A percentile compares a stretch with the other conserved stretches of the same genome.
Evolutionary conservation across 2,888 invertebrate genomes (phyloP).

Genomic region (Heliothis peltigera): DNA sequence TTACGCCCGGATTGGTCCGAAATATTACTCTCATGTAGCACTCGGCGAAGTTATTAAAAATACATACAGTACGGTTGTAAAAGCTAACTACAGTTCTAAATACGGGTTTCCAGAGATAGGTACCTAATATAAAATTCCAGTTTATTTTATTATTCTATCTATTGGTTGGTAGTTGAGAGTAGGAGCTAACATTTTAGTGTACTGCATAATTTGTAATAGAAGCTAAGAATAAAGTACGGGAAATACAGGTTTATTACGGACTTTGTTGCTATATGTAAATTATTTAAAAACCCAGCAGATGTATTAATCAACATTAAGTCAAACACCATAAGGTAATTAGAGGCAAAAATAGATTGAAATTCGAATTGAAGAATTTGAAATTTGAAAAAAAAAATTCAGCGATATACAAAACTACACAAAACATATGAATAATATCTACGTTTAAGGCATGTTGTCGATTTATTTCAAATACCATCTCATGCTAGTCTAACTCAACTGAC

Average conservation of each 20-base stretch:
- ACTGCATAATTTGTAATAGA: neutral
- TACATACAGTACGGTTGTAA: neutral
- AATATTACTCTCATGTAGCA: neutral
- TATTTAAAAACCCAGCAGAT: too few relatives aligned
- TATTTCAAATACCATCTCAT: slow-evolving; percentile 62
- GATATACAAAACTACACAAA: too few relatives aligned
- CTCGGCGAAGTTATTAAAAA: slow-evolving; percentile 10
- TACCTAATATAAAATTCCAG: neutral
- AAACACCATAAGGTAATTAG: neutral
- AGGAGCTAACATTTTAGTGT: neutral
- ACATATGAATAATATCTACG: slow-evolving; percentile 17
- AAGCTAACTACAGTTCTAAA: neutral
- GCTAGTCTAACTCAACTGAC: slow-evolving; percentile 73
- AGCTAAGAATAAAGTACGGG: neutral
- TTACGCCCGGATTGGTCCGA: slow-evolving; percentile 8
- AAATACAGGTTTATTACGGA: neutral
- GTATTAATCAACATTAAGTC: neutral
- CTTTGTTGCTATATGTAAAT: too few relatives aligned
- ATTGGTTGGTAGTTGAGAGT: neutral
- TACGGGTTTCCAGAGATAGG: neutral
- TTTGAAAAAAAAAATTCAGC: too few relatives aligned
- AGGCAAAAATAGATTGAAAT: slow-evolving; percentile 3
- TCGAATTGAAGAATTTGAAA: slow-evolving; percentile 6
- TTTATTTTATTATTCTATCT: neutral
- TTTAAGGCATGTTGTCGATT: slow-evolving; percentile 13